These are phyloP conservation scores for Cardinalis cardinalis DNA, from an alignment of 2,113 vertebrate species.

Conservation along the genomic window DNA sequence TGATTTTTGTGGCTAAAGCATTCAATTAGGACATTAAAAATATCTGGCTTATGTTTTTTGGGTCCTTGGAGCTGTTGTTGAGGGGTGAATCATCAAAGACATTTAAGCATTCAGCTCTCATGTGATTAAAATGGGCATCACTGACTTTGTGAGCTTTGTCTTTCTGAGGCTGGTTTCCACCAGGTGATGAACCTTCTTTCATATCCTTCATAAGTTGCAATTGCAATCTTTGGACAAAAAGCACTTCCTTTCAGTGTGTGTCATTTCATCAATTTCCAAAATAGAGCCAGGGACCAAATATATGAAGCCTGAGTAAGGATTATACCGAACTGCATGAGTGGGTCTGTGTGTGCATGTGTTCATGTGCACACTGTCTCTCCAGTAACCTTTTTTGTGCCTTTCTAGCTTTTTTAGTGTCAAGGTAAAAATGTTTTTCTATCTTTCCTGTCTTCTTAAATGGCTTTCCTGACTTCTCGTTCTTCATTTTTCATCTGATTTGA, in stretches of 20 bases:
- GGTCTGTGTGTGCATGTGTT: background rate
- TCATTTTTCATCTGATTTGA: constrained; percentile 11
- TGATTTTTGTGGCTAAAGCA: background rate
- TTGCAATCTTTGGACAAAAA: background rate
- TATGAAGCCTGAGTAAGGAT: rapidly evolving
- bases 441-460: background rate
- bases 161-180: background rate
- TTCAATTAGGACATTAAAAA: background rate
- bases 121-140: background rate
- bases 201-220: background rate
- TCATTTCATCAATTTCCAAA: background rate
- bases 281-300: background rate
- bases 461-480: background rate
- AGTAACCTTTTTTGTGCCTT: background rate
- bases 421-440: background rate
- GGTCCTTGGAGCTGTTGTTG: background rate
- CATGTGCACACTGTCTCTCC: background rate
- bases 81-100: background rate
- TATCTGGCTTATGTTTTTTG: background rate
- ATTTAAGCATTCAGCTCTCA: rapidly evolving
- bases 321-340: rapidly evolving
- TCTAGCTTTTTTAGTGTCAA: background rate
- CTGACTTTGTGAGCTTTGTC: background rate
- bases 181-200: background rate
- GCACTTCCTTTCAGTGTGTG: background rate